phyloP scores from a whole-genome alignment of 2,888 invertebrate genomes.

The Argyra leucocephala region DNA sequence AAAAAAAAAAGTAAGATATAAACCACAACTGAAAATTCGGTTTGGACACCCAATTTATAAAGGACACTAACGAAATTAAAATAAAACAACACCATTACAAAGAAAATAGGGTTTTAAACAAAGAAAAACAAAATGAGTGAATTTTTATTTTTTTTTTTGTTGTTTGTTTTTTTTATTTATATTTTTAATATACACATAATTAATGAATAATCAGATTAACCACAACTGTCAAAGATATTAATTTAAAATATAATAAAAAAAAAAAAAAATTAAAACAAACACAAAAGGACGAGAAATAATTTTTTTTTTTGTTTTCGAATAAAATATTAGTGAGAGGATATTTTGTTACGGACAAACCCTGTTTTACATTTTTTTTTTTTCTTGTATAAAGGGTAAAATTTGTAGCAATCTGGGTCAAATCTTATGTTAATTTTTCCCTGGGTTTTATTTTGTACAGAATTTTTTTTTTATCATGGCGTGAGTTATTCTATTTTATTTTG shows the following conservation, averaged over 20 bases:
- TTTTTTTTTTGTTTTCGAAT: too few relatives aligned
- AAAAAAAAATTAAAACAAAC: not conserved
- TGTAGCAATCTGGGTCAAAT: not conserved
- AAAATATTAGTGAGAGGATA: too few relatives aligned
- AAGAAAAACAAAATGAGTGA: not conserved
- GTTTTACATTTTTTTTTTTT: not conserved
- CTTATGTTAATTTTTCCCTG: not conserved
- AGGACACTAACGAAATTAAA: not conserved
- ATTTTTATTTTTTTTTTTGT: too few relatives aligned
- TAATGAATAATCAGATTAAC: conserved; percentile 1
- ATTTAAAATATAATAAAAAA: not conserved
- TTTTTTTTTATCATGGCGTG: not conserved
- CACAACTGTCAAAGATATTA: not conserved
- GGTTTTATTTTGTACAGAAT: not conserved
- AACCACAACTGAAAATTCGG: not conserved
- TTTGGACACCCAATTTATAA: not conserved
- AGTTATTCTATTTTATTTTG: not conserved
- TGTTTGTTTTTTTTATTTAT: too few relatives aligned
- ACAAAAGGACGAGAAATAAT: not conserved
- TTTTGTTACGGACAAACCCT: not conserved
- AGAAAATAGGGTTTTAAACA: not conserved
- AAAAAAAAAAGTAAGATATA: not conserved
- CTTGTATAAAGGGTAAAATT: not conserved
- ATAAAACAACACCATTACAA: not conserved
- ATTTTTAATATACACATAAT: conserved; percentile 3